Conservation (phyloP, 1,140 invertebrate genomes). For the Saccostrea echinata region DNA sequence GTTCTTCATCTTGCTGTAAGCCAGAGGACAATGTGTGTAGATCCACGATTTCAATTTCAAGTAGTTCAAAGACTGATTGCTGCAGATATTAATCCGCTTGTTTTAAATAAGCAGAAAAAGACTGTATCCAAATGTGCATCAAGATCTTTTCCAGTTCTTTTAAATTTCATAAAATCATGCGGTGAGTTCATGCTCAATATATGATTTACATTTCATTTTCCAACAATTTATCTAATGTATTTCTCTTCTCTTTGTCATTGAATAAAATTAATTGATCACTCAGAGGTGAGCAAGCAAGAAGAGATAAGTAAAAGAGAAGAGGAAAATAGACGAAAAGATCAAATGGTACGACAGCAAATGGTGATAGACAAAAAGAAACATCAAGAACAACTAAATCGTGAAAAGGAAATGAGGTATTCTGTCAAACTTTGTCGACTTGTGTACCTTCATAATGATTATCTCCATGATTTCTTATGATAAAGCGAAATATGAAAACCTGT, state of each 20-base stretch:
- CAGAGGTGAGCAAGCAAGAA: not conserved
- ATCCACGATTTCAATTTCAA: not conserved
- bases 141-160: not conserved
- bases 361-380: not conserved
- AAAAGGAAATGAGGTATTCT: not conserved
- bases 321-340: not conserved
- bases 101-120: slow-evolving; percentile 12
- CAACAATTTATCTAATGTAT: too few relatives aligned
- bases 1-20: not conserved
- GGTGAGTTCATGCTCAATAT: not conserved
- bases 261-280: not conserved
- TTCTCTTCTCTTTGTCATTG: too few relatives aligned
- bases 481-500: not conserved
- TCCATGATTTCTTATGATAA: not conserved
- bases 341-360: not conserved
- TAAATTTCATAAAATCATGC: not conserved
- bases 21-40: not conserved
- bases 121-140: not conserved
- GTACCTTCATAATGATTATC: not conserved
- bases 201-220: not conserved
- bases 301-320: not conserved
- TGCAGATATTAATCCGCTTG: not conserved
- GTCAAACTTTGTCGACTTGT: not conserved
- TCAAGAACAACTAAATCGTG: not conserved
- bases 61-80: not conserved